Evolutionary conservation across 2,888 invertebrate species (phyloP).

Genomic region (Pantelozetes paolii): DNA sequence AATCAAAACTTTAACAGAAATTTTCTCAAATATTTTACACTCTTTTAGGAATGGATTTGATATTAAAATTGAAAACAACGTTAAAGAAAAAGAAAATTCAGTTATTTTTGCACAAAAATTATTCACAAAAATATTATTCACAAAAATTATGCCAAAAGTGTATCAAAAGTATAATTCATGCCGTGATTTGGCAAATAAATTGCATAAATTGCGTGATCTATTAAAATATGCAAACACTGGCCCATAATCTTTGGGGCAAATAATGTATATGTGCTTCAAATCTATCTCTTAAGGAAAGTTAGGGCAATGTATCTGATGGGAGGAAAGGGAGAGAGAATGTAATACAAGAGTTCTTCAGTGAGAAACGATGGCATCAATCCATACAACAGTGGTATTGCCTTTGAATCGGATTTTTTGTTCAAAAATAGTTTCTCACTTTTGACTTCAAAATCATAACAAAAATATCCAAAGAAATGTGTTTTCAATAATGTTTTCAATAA

Average conservation of each 20-base stretch:
- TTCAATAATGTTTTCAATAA: background rate
- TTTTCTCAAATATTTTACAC: background rate
- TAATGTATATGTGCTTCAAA: conserved; percentile 4
- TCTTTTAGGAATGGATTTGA: background rate
- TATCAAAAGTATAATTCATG: conserved; percentile 14
- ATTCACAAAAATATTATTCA: background rate
- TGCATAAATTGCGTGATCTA: conserved; percentile 14
- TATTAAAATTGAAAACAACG: background rate
- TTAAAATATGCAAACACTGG: conserved; percentile 17
- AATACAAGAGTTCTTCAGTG: conserved; percentile 3
- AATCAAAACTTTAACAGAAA: background rate
- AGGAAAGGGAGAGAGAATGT: background rate
- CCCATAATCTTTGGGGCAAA: background rate
- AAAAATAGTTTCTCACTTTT: background rate
- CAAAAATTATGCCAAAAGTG: conserved; percentile 16
- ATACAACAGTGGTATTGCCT: conserved; percentile 1
- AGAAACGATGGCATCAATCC: conserved; percentile 12
- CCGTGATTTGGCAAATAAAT: conserved; percentile 26
- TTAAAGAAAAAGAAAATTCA: no score
- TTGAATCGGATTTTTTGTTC: conserved; percentile 1
- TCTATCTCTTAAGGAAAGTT: background rate
- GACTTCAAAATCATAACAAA: background rate
- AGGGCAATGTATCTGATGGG: background rate
- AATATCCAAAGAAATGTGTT: conserved; percentile 6
- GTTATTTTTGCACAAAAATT: background rate